Evolutionary conservation across 2,797 vertebrate species (phyloP).

Genomic region (Vireo griseus): DNA sequence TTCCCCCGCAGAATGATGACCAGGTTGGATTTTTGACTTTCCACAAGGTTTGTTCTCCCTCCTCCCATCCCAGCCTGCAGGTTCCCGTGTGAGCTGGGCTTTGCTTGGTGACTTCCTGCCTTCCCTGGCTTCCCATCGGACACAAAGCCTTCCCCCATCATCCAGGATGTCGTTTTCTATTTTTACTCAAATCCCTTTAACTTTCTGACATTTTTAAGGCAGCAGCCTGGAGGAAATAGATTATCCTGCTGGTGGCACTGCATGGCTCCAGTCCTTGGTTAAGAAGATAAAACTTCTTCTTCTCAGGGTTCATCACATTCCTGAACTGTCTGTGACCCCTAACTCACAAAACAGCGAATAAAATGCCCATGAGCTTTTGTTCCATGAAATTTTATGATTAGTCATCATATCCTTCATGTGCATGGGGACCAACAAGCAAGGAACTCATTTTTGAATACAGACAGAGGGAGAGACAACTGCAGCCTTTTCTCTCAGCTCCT

Average conservation of each 20-base stretch:
- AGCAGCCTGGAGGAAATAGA: slow-evolving; percentile 31
- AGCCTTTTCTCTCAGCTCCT: not conserved
- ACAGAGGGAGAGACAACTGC: not conserved
- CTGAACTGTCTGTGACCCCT: not conserved
- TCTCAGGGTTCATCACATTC: not conserved
- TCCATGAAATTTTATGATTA: not conserved
- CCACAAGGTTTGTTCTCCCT: not conserved
- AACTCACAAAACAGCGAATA: not conserved
- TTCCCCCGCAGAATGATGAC: fast-evolving
- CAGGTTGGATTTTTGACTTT: not conserved
- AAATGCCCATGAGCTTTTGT: not conserved
- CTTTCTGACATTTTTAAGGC: slow-evolving; percentile 27
- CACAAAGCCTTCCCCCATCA: not conserved
- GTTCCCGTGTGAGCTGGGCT: fast-evolving
- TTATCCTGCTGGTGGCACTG: fast-evolving
- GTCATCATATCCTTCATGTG: not conserved
- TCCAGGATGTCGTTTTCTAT: slow-evolving; percentile 47
- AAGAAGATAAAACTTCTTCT: slow-evolving; percentile 7
- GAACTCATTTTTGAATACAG: not conserved
- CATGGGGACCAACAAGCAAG: not conserved
- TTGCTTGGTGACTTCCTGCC: slow-evolving; percentile 18
- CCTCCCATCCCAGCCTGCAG: fast-evolving
- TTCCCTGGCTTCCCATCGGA: not conserved
- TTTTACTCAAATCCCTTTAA: slow-evolving; percentile 35
- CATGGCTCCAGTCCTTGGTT: fast-evolving